These are phyloP conservation scores for Gambelia wislizenii DNA, from an alignment of 2,797 vertebrate genomes.

Conservation along the genomic window DNA sequence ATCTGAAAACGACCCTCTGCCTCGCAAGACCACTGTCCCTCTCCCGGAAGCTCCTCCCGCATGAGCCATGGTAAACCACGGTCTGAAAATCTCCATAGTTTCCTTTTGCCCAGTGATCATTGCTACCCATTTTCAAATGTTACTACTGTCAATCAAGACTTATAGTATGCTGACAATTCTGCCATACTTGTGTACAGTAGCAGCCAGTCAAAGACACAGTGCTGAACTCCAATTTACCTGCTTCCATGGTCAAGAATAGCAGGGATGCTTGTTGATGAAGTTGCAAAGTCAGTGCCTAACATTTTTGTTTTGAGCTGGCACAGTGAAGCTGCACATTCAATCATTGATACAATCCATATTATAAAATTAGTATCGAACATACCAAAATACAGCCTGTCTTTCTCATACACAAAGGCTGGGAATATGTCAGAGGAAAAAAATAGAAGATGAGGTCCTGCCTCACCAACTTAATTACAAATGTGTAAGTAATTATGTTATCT, in stretches of 20 bases:
- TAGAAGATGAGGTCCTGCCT: not conserved
- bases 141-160: constrained; percentile 53
- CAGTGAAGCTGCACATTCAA: constrained; percentile 14
- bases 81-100: too few relatives aligned
- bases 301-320: constrained; percentile 39
- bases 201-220: constrained; percentile 34
- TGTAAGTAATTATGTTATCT: too few relatives aligned
- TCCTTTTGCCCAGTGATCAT: constrained; percentile 73
- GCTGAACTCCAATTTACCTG: constrained; percentile 39
- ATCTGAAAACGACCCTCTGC: too few relatives aligned
- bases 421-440: constrained; percentile 25
- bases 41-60: too few relatives aligned
- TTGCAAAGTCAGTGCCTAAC: not conserved
- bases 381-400: constrained; percentile 26
- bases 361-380: constrained; percentile 26
- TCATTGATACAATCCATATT: constrained; percentile 22
- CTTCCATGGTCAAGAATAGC: constrained; percentile 17
- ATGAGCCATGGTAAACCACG: too few relatives aligned
- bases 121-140: constrained; percentile 67
- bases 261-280: constrained; percentile 47
- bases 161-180: constrained; percentile 37
- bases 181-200: not conserved
- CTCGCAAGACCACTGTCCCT: too few relatives aligned
- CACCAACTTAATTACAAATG: too few relatives aligned
- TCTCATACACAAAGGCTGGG: constrained; percentile 25